These are phyloP conservation scores for Seira musarum DNA, from an alignment of 2,888 invertebrate genomes.

Conservation along the genomic window DNA sequence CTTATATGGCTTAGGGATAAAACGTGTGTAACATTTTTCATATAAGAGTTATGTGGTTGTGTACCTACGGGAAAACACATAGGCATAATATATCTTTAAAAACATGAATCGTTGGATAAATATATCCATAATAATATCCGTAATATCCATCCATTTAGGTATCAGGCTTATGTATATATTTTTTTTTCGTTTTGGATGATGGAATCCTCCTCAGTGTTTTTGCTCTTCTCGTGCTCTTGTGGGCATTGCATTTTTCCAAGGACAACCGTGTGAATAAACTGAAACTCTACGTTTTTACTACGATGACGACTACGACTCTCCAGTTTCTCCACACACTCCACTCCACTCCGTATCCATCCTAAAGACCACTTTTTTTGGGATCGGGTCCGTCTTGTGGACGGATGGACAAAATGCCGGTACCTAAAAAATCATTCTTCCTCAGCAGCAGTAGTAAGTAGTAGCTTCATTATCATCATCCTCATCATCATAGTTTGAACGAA, in stretches of 20 bases:
- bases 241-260: slow-evolving; percentile 54
- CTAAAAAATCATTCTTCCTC: slow-evolving; percentile 28
- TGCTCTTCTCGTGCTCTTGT: slow-evolving; percentile 33
- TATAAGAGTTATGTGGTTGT: no score
- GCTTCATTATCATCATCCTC: slow-evolving; percentile 30
- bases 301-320: slow-evolving; percentile 17
- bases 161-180: not conserved
- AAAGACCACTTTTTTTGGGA: slow-evolving; percentile 15
- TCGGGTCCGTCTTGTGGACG: slow-evolving; percentile 17
- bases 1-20: no score
- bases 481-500: slow-evolving; percentile 2
- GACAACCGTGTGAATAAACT: slow-evolving; percentile 64
- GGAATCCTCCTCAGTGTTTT: slow-evolving; percentile 43
- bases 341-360: not conserved
- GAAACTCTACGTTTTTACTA: slow-evolving; percentile 43
- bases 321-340: slow-evolving; percentile 17
- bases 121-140: no score
- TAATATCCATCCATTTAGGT: not conserved
- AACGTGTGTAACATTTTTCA: no score
- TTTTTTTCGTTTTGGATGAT: slow-evolving; percentile 59
- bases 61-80: slow-evolving; percentile 5
- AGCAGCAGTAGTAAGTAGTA: not conserved
- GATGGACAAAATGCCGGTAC: slow-evolving; percentile 20
- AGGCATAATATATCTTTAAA: no score
- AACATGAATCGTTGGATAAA: no score